Evolutionary conservation across 2,888 invertebrate species (phyloP).

Genomic region (Protodeltote pygarga): DNA sequence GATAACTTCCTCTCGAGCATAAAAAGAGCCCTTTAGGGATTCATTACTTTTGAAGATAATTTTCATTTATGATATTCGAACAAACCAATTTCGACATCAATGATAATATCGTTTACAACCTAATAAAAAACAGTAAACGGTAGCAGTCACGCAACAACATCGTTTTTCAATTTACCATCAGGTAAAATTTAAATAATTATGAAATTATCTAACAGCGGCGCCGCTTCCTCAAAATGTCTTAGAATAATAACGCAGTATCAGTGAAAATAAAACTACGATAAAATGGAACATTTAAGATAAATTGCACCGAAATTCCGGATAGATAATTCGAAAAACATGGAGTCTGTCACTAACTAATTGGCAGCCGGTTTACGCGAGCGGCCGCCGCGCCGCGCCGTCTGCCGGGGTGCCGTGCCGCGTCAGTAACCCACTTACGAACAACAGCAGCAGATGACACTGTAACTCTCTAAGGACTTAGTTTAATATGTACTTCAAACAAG

Average conservation of each 20-base stretch:
- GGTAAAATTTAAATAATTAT: constrained; percentile 50
- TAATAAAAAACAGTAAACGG: constrained; percentile 54
- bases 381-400: constrained; percentile 77
- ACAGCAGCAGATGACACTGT: constrained; percentile 45
- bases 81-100: constrained; percentile 42
- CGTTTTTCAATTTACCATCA: constrained; percentile 46
- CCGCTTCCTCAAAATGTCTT: constrained; percentile 21
- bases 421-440: constrained; percentile 66
- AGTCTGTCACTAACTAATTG: constrained; percentile 56
- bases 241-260: too few relatives aligned
- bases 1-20: constrained; percentile 20
- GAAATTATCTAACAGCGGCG: constrained; percentile 42
- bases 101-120: constrained; percentile 46
- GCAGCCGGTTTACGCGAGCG: constrained; percentile 62
- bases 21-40: constrained; percentile 39
- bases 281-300: constrained; percentile 30
- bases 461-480: constrained; percentile 48
- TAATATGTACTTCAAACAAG: constrained; percentile 40
- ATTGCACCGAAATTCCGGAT: constrained; percentile 40
- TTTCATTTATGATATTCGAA: constrained; percentile 38
- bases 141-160: constrained; percentile 61
- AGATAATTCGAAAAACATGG: constrained; percentile 35
- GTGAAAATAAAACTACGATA: constrained; percentile 38
- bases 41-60: constrained; percentile 53
- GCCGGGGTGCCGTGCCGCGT: too few relatives aligned